A percentile compares a stretch with the other conserved stretches of the same genome.
Evolutionary conservation across 1,140 invertebrate species (phyloP).

Genomic region (Pseudomyrmex sp.): DNA sequence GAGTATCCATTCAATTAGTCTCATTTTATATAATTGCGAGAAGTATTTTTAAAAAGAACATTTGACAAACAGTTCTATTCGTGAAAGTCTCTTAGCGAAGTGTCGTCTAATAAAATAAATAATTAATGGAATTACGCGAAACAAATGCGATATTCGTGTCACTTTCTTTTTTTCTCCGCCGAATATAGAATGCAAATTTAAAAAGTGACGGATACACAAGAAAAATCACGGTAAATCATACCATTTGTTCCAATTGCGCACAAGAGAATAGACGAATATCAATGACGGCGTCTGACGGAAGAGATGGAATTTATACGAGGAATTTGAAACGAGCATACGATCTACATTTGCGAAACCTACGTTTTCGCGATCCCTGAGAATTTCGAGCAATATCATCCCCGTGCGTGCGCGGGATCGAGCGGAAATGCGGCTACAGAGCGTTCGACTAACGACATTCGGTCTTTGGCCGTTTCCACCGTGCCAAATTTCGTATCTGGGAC

Average conservation of each 20-base stretch:
- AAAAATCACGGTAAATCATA: not conserved
- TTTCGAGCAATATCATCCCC: conserved; percentile 38
- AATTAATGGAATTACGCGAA: not conserved
- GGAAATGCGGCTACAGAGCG: conserved; percentile 52
- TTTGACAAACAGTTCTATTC: too few relatives aligned
- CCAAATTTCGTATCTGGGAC: conserved; percentile 52
- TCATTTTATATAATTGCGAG: not conserved
- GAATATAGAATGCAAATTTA: not conserved
- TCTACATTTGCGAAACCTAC: conserved; percentile 15
- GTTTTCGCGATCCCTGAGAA: conserved; percentile 7
- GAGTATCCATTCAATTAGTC: not conserved
- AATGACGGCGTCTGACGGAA: not conserved
- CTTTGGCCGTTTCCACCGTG: conserved; percentile 34
- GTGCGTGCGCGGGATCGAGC: conserved; percentile 26
- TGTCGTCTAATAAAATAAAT: too few relatives aligned
- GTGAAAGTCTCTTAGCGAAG: too few relatives aligned
- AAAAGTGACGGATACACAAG: not conserved
- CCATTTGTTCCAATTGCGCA: not conserved
- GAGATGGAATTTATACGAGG: conserved; percentile 1
- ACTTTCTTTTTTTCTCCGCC: not conserved
- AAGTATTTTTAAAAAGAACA: not conserved
- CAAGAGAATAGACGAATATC: not conserved
- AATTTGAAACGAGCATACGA: not conserved
- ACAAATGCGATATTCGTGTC: not conserved
- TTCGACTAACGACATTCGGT: conserved; percentile 43